Conservation (phyloP, 2,888 invertebrate species). For the Chalcosyrphus nemorum region DNA sequence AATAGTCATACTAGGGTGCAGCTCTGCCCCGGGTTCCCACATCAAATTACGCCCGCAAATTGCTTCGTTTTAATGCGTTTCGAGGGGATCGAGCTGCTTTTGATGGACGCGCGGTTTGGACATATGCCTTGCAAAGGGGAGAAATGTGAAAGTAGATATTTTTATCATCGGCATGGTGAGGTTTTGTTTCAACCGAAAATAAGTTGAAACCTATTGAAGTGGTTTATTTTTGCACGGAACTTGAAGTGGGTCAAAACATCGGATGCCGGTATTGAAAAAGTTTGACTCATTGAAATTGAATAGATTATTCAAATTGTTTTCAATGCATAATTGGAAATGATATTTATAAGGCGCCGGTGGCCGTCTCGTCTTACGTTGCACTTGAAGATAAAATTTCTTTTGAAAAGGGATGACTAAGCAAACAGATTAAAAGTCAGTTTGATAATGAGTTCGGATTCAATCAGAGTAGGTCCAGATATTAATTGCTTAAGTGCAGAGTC, state of each 20-base stretch:
- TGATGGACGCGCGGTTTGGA: not conserved
- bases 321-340: not conserved
- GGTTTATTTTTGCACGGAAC: not conserved
- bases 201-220: not conserved
- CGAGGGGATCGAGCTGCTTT: not conserved
- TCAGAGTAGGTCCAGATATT: not conserved
- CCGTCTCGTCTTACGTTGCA: not conserved
- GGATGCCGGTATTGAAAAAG: not conserved
- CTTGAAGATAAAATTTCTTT: not conserved
- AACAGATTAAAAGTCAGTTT: not conserved
- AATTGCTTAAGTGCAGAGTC: not conserved
- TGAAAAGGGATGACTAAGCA: not conserved
- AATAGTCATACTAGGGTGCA: conserved; percentile 13
- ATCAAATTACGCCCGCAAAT: not conserved
- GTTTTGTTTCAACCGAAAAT: not conserved
- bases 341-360: not conserved
- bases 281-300: not conserved
- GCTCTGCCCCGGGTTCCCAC: not conserved
- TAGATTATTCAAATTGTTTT: not conserved
- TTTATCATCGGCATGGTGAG: not conserved
- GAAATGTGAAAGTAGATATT: not conserved
- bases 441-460: not conserved
- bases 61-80: conserved; percentile 11
- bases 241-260: not conserved
- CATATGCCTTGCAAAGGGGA: not conserved